Evolutionary conservation across 2,888 invertebrate genomes (phyloP), one percentile per base, ranked within the genome.

Genomic region (Yponomeuta cagnagella): DNA sequence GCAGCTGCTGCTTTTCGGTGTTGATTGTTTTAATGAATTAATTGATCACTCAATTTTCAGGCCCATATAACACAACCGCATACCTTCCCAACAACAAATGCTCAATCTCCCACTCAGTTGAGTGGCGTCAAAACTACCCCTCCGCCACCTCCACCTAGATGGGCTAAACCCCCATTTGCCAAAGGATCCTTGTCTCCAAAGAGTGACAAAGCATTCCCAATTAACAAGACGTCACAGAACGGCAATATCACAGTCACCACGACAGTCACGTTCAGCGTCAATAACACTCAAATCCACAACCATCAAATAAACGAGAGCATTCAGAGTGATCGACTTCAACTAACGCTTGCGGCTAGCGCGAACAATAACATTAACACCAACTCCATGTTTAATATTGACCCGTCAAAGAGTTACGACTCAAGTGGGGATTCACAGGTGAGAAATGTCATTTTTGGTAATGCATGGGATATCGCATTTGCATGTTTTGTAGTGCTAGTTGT

Each of bases 231-330:
- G 73, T 86, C 93, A 72, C 93, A 92, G 75, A 93, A 93, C 81
- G 96, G 94, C 82, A 96, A 96, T 83, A 96, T 96, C 82, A 96
- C 95, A 68, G 96, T 96, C 70, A 96, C 97, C 69, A 96, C 96
- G n/a, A 96, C 96, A n/a, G 96, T 97, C 69, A 96, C 96, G 30
- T 96, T 96, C 83, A 96, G 95, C 78, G 95, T 96, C 77, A 95
- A 95, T 88, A 93, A 93, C 80, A 88, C 90, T 72, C 89, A 91
- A 82, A 86, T 90, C 77, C 91, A 89, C 78, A 91, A 90, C 74
- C 93, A 94, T 80, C 87, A 92, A 86, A 88, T 90, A 84, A 87
- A 90, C 80, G 87, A 92, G 79, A 84, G 84, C 80, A 88, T 91
- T 79, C 86, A 89, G 78, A 90, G 85, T 75, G 90, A 92, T 75